Conservation (phyloP, 2,797 vertebrate species). For the Coilia nasus region DNA sequence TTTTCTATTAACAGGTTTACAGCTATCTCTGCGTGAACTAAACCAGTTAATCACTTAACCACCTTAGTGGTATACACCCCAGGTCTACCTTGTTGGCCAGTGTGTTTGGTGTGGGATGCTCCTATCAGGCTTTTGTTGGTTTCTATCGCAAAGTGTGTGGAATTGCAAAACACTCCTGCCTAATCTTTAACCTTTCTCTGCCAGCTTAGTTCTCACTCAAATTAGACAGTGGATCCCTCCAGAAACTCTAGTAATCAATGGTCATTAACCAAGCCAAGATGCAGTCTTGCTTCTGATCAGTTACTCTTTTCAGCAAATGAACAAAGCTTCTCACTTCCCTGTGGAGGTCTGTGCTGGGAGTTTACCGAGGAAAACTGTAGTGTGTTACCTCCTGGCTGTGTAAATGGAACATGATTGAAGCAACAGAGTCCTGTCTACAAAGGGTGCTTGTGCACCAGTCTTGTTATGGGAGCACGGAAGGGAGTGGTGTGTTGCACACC, state of each 20-base stretch:
- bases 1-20: too few species aligned
- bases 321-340: not conserved
- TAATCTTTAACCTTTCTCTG: not conserved
- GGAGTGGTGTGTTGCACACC: not conserved
- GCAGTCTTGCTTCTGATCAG: not conserved
- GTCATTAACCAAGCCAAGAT: not conserved
- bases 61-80: too few species aligned
- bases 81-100: not conserved
- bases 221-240: not conserved
- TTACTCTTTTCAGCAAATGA: not conserved
- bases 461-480: not conserved
- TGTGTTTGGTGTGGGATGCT: not conserved
- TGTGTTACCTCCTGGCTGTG: not conserved
- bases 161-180: not conserved
- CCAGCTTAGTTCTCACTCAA: not conserved
- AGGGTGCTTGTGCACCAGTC: too few species aligned
- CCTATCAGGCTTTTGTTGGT: not conserved
- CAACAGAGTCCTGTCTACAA: not conserved
- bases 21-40: too few species aligned
- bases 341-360: not conserved
- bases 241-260: not conserved
- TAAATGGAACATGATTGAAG: not conserved
- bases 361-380: not conserved
- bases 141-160: not conserved
- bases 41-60: too few species aligned